Evolutionary conservation across 2,797 vertebrate genomes (phyloP).

Genomic region (Gadopsis marmoratus): DNA sequence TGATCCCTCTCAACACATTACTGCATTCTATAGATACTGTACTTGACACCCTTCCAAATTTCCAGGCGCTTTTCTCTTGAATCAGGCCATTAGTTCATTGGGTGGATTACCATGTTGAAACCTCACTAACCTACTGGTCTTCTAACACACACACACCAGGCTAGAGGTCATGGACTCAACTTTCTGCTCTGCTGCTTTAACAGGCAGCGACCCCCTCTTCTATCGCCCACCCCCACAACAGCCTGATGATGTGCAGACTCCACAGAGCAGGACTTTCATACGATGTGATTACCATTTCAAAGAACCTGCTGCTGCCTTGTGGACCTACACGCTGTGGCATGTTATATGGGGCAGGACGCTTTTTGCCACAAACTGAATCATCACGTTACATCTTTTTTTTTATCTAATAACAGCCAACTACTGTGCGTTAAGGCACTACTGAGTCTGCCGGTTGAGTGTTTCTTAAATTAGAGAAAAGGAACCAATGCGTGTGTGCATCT

Average conservation of each 20-base stretch:
- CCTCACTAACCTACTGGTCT: not conserved
- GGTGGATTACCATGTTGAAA: not conserved
- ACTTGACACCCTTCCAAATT: not conserved
- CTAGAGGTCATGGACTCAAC: slow-evolving; percentile 38
- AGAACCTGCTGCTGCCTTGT: slow-evolving; percentile 60
- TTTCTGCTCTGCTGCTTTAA: slow-evolving; percentile 73
- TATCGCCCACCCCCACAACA: slow-evolving; percentile 64
- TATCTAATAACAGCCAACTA: slow-evolving; percentile 16
- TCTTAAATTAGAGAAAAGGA: slow-evolving; percentile 52
- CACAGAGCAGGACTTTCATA: slow-evolving; percentile 75
- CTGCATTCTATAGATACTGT: not conserved
- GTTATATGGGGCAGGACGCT: slow-evolving; percentile 36
- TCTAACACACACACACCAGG: not conserved
- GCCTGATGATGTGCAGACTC: slow-evolving; percentile 74
- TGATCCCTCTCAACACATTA: not conserved
- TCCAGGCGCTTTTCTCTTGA: not conserved
- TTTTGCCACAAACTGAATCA: slow-evolving; percentile 50
- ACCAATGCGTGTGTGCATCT: slow-evolving; percentile 7
- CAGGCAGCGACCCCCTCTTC: slow-evolving; percentile 30
- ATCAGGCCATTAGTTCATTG: slow-evolving; percentile 17
- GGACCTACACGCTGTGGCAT: slow-evolving; percentile 58
- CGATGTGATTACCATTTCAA: slow-evolving; percentile 80
- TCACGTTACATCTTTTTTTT: slow-evolving; percentile 35
- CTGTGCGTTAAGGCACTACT: not conserved
- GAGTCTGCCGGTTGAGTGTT: not conserved